Conservation (phyloP, 2,888 invertebrate species). For the Caenorhabditis uteleia region DNA sequence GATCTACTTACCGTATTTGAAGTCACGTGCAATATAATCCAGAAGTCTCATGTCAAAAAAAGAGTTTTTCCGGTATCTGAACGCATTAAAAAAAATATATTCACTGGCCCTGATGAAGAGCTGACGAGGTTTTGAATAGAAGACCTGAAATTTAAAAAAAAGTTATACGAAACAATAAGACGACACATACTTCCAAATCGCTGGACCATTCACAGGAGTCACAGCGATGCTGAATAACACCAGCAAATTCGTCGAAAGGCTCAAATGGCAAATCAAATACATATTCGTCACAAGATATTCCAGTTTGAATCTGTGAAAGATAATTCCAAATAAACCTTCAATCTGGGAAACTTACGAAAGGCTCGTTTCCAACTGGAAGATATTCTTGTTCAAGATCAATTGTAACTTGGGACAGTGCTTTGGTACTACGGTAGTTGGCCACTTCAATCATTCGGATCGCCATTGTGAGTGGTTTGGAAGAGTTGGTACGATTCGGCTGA, state of each 20-base stretch:
- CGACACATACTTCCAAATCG: too few species aligned
- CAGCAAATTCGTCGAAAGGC: conserved; percentile 23
- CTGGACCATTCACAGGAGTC: conserved; percentile 4
- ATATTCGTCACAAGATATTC: too few species aligned
- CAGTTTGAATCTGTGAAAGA: too few species aligned
- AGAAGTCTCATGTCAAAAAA: conserved; percentile 7
- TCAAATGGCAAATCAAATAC: not conserved
- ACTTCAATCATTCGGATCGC: conserved; percentile 30
- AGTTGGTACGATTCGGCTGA: conserved; percentile 7
- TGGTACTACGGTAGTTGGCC: conserved; percentile 7
- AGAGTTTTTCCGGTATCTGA: conserved; percentile 1
- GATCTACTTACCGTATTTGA: conserved; percentile 15
- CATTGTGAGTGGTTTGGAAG: conserved; percentile 24
- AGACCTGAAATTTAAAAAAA: too few species aligned
- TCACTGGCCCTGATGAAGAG: conserved; percentile 19
- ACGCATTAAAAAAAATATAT: too few species aligned
- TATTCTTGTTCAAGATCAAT: conserved; percentile 34
- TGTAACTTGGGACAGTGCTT: conserved; percentile 18
- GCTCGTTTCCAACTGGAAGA: conserved; percentile 9
- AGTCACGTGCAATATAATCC: conserved; percentile 34
- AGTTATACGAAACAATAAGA: too few species aligned
- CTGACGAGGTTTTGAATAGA: conserved; percentile 16
- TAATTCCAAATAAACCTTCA: too few species aligned
- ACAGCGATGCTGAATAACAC: conserved; percentile 12
- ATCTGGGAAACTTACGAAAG: conserved; percentile 1